Evolutionary conservation across 2,888 invertebrate species (phyloP).

Genomic region (Hartigia nigra): DNA sequence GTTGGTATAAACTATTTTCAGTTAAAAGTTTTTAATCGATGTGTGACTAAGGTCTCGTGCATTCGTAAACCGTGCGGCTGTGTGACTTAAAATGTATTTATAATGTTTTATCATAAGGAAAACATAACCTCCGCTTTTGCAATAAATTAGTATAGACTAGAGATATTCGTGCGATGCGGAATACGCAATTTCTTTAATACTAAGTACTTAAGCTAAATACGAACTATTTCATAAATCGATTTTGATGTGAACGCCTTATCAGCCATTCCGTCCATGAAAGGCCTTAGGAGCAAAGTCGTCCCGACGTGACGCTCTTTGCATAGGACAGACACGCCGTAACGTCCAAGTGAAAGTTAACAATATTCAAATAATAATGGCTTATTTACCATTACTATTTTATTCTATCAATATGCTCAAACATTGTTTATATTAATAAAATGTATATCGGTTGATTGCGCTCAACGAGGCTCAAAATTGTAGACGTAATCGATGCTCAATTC

Average conservation of each 20-base stretch:
- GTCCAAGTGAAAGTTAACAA: neutral
- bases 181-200: neutral
- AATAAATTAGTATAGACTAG: neutral
- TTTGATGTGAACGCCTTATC: conserved; percentile 44
- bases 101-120: neutral
- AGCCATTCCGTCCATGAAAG: conserved; percentile 62
- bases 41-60: conserved; percentile 24
- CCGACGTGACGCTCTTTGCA: conserved; percentile 45
- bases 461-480: neutral
- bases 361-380: neutral
- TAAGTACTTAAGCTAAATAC: neutral
- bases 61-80: conserved; percentile 51
- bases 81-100: conserved; percentile 48
- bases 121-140: neutral
- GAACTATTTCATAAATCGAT: neutral
- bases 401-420: neutral
- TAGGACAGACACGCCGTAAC: conserved; percentile 46
- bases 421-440: neutral
- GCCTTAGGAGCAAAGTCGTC: conserved; percentile 53
- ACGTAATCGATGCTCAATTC: neutral
- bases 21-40: neutral
- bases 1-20: neutral
- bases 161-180: neutral
- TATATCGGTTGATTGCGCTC: neutral
- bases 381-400: neutral